phyloP scores from a whole-genome alignment of 2,113 vertebrate species.

The Microtus richardsoni region DNA sequence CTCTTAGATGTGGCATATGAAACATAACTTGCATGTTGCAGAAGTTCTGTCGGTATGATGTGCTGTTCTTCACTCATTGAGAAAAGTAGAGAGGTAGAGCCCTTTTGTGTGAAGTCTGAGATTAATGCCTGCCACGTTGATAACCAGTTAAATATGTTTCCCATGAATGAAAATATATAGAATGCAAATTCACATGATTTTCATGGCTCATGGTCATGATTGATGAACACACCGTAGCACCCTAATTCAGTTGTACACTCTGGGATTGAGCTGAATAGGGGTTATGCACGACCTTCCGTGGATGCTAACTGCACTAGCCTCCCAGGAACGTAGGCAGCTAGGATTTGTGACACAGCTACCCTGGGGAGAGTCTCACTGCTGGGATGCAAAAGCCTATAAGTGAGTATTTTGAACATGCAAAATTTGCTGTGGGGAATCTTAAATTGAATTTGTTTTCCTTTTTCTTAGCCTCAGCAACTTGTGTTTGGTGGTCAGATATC shows the following conservation, averaged over 20 bases:
- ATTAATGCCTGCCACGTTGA: not conserved
- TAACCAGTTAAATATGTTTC: not conserved
- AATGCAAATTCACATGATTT: not conserved
- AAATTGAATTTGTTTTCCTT: constrained; percentile 71
- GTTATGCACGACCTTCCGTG: not conserved
- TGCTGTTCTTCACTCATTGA: not conserved
- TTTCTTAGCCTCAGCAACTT: constrained; percentile 78
- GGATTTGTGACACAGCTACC: not conserved
- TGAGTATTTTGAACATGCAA: not conserved
- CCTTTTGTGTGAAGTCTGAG: not conserved
- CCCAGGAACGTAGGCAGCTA: not conserved
- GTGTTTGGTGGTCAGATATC: constrained; percentile 82
- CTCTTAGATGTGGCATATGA: not conserved
- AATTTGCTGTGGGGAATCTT: constrained; percentile 31
- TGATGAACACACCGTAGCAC: not conserved
- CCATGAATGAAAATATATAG: not conserved
- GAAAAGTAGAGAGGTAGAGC: not conserved
- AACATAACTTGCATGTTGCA: not conserved
- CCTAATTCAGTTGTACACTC: not conserved
- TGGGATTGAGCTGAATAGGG: not conserved
- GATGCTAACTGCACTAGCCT: not conserved
- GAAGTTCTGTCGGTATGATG: not conserved
- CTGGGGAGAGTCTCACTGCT: not conserved
- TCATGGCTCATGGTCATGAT: not conserved
- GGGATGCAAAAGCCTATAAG: not conserved